Conservation (phyloP, 2,113 vertebrate species). For the Microcebus ravelobensis region DNA sequence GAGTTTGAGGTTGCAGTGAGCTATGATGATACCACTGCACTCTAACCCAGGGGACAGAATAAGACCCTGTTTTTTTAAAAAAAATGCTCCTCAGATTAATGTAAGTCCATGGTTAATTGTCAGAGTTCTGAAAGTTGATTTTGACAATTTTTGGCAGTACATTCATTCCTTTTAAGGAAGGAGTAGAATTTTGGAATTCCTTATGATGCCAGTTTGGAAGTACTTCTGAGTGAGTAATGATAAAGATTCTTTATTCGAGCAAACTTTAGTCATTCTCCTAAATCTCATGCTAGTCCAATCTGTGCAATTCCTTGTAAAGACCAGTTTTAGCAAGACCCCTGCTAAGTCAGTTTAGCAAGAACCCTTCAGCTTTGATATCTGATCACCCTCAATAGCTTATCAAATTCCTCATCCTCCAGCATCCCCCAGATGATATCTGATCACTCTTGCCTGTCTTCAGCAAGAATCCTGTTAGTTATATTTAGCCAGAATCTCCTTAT, state of each 20-base stretch:
- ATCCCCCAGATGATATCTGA: no score
- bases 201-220: background rate
- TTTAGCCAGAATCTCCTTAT: background rate
- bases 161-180: background rate
- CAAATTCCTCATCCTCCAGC: accelerated
- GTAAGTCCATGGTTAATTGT: no score
- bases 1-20: no score
- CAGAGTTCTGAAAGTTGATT: background rate
- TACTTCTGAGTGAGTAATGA: background rate
- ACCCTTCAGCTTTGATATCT: background rate
- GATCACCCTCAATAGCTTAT: background rate
- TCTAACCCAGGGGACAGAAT: no score
- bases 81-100: no score
- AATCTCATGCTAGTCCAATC: background rate
- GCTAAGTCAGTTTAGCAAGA: background rate
- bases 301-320: background rate
- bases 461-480: background rate
- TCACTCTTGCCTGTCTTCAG: background rate
- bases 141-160: background rate
- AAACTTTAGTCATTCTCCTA: background rate
- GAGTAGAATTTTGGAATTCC: background rate
- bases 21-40: no score
- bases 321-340: background rate
- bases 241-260: background rate
- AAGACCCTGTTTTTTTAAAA: no score